Evolutionary conservation across 2,113 vertebrate genomes (phyloP), one percentile per base, ranked within the genome.

Genomic region (Equus przewalskii): DNA sequence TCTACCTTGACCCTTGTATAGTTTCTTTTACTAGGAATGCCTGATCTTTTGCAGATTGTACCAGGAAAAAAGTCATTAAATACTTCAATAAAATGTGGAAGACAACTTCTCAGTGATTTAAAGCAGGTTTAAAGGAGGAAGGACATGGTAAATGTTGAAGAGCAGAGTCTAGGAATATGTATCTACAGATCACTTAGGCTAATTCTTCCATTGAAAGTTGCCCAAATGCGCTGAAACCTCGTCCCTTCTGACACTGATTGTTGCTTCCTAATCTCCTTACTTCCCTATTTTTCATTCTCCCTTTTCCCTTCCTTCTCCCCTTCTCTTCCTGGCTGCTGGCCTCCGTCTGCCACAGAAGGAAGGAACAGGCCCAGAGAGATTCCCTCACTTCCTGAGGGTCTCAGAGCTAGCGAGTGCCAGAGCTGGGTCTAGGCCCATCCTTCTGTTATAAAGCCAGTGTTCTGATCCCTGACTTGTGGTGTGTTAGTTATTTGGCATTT

Each of bases 211-310:
- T 22, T 28, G 54, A 41, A 33, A 64, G 67, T 30, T 44, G 44
- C 56, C 49, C 18, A 0, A n/a, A 1, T 64, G 33, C 13, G 30
- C 69, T 44, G 33, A 18, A 11, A 5, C 8, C 28, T 64, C 4
- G 19, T 78, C 21, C 26, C 22, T 21, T 60, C 54, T 0, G 0
- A n/a, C 8, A 3, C 1, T 19, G 79, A 14, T 15, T 30, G 24
- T 65, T 79, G 15, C 80, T 44, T 14, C 51, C 51, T 54, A 54
- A 54, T 5, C 30, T 69, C 54, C 36, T 41, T 24, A 33, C 3
- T 46, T 62, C 30, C 7, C 44, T 36, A 1, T n/a, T 6, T 56
- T 6, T 15, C 18, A 1, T 30, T 21, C 46, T 46, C 30, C 14
- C 3, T 10, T 9, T 5, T 30, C 5, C n/a, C 22, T 67, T 76